phyloP scores from a whole-genome alignment of 2,797 vertebrate genomes.

The Melanotaenia trifasciata region DNA sequence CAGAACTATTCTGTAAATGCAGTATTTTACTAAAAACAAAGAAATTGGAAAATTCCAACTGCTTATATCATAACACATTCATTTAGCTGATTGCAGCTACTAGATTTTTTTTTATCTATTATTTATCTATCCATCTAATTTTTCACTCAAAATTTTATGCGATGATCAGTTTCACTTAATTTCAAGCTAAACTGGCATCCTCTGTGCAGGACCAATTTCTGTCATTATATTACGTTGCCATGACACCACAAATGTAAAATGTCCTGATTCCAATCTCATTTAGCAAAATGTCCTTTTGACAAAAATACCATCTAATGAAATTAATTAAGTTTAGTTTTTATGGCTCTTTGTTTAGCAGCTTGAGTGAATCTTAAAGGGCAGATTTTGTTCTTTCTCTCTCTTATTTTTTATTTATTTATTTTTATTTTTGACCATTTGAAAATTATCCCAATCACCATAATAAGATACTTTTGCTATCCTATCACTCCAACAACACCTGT shows the following conservation, averaged over 20 bases:
- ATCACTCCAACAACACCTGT: background rate
- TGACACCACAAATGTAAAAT: constrained; percentile 17
- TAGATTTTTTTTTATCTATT: background rate
- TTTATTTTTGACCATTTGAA: background rate
- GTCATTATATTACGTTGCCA: constrained; percentile 6
- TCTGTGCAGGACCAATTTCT: background rate
- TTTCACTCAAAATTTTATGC: background rate
- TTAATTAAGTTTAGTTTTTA: background rate
- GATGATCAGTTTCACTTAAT: constrained; percentile 14
- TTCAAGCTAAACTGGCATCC: background rate
- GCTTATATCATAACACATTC: constrained; percentile 6
- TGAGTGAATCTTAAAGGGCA: constrained; percentile 10
- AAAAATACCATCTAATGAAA: background rate
- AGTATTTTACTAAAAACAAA: constrained; percentile 14
- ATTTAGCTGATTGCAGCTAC: background rate
- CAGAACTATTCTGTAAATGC: constrained; percentile 9
- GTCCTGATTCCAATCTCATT: background rate
- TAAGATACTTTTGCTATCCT: background rate
- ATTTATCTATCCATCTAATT: no score
- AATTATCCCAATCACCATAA: background rate
- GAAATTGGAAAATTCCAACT: constrained; percentile 7
- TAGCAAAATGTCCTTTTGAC: background rate
- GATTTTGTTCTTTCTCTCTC: background rate
- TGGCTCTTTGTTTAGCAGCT: constrained; percentile 6
- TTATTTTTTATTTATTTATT: no score